Conservation (phyloP, 2,113 vertebrate species). For the Eudyptes chrysolophus region DNA sequence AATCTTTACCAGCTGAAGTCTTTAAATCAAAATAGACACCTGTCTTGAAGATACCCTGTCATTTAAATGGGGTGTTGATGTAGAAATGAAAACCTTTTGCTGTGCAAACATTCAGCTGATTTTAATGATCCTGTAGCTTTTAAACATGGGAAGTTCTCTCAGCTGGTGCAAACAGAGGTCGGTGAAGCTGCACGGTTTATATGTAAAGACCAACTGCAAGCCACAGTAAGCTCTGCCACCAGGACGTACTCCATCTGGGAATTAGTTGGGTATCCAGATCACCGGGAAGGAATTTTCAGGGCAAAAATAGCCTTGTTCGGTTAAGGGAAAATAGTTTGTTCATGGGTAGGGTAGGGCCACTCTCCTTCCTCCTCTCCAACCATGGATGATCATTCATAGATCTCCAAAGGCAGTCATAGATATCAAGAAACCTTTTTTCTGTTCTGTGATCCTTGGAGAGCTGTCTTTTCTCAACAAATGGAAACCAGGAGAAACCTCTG, state of each 20-base stretch:
- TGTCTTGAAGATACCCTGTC: not conserved
- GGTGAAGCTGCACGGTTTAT: not conserved
- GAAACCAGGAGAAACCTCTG: not conserved
- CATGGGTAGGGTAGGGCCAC: not conserved
- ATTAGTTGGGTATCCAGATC: not conserved
- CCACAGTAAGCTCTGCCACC: not conserved
- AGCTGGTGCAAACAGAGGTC: not conserved
- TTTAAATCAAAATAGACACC: not conserved
- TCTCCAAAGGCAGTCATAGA: not conserved
- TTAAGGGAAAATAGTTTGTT: not conserved
- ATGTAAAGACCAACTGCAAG: not conserved
- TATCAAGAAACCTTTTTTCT: not conserved
- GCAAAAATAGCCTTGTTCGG: not conserved
- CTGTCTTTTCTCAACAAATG: not conserved
- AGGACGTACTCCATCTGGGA: not conserved
- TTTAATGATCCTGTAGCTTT: not conserved
- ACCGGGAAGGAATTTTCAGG: not conserved
- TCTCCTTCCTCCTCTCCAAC: not conserved
- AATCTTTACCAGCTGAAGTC: not conserved
- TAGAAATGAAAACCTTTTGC: not conserved
- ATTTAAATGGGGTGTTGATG: not conserved
- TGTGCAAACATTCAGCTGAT: not conserved
- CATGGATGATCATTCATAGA: accelerated
- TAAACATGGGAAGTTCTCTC: not conserved
- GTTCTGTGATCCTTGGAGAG: not conserved